phyloP scores from a whole-genome alignment of 2,797 vertebrate species.

The Strix occidentalis region DNA sequence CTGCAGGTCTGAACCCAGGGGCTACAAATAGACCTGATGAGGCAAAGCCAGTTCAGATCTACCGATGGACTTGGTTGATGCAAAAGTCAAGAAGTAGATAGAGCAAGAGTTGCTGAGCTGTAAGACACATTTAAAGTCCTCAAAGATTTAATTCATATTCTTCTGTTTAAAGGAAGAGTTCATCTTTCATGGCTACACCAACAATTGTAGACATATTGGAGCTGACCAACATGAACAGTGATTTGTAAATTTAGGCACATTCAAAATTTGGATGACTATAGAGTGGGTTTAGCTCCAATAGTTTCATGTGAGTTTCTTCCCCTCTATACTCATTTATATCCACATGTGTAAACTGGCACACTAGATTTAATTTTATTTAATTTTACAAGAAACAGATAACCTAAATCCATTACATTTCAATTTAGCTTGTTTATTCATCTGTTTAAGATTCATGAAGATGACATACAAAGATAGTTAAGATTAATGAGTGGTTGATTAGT shows the following conservation, averaged over 20 bases:
- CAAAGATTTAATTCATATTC: not conserved
- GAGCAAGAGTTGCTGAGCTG: not conserved
- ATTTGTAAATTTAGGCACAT: not conserved
- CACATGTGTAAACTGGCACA: not conserved
- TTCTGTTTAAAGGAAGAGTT: not conserved
- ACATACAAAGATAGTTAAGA: constrained; percentile 46
- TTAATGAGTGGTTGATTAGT: constrained; percentile 58
- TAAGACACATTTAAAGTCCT: not conserved
- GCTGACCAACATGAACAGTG: not conserved
- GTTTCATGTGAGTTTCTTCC: not conserved
- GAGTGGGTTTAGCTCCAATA: not conserved
- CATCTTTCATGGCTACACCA: not conserved
- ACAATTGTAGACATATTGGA: not conserved
- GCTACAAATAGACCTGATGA: not conserved
- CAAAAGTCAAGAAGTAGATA: not conserved
- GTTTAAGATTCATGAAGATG: constrained; percentile 41
- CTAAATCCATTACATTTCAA: constrained; percentile 27
- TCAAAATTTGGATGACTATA: not conserved
- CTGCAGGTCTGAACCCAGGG: too few relatives aligned
- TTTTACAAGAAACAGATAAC: constrained; percentile 24
- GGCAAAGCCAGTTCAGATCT: not conserved
- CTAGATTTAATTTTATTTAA: constrained; percentile 2
- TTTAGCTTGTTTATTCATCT: constrained; percentile 57
- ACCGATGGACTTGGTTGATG: not conserved
- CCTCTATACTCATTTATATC: not conserved